Conservation (phyloP, 2,113 vertebrate genomes). For the Corythaeola cristata region DNA sequence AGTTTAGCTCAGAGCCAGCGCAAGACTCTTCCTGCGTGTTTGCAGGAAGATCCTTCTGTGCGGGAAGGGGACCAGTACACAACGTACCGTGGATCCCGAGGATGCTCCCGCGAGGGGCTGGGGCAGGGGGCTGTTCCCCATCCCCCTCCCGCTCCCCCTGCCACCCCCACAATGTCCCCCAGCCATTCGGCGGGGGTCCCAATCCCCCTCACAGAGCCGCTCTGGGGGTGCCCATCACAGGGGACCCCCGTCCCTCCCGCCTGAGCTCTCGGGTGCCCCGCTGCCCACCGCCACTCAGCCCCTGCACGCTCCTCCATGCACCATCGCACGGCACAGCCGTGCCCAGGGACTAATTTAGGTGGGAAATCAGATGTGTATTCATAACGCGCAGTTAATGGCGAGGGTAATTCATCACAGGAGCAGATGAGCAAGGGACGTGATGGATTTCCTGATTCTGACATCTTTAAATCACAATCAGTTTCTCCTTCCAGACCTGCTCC, state of each 20-base stretch:
- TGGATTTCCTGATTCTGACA: neutral
- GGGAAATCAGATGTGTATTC: neutral
- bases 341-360: neutral
- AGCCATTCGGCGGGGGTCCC: fast-evolving
- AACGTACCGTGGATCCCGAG: neutral
- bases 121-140: neutral
- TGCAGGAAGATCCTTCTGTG: neutral
- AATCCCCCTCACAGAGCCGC: neutral
- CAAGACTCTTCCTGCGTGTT: neutral
- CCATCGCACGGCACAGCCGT: fast-evolving
- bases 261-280: too few relatives aligned
- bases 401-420: slow-evolving; percentile 18
- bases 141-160: neutral
- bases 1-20: neutral
- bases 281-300: neutral
- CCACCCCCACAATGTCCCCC: fast-evolving
- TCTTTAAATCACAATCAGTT: slow-evolving; percentile 17
- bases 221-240: fast-evolving
- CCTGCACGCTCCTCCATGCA: neutral
- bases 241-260: fast-evolving
- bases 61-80: neutral
- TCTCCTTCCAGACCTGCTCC: neutral
- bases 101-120: neutral
- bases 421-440: neutral
- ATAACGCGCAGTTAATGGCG: neutral